phyloP scores from a whole-genome alignment of 1,140 invertebrate species.

The Apis dorsata region DNA sequence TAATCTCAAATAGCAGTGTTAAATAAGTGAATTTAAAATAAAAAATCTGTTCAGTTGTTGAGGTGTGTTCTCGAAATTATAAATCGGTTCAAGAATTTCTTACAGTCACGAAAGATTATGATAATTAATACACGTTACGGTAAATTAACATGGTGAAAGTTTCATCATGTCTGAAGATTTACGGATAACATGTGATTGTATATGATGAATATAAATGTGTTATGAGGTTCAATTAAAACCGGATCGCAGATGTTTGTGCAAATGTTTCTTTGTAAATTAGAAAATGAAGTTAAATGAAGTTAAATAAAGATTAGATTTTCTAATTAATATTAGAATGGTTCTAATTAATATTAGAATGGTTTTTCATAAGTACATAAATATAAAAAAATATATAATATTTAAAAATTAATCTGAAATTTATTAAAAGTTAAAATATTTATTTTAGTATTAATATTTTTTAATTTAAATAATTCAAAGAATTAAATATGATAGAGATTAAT shows the following conservation, averaged over 20 bases:
- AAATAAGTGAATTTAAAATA: slow-evolving; percentile 21
- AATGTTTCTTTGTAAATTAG: no score
- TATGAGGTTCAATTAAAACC: no score
- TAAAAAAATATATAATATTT: no score
- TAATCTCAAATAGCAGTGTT: neutral
- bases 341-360: no score
- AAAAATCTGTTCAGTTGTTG: no score
- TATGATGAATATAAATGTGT: neutral
- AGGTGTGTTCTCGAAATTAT: neutral
- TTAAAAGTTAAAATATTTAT: no score
- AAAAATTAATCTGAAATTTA: no score
- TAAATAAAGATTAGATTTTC: no score
- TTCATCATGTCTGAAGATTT: neutral
- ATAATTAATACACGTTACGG: neutral
- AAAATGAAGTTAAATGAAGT: no score
- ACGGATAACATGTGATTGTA: neutral
- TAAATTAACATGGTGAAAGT: neutral
- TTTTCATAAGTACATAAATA: no score
- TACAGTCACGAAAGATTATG: neutral
- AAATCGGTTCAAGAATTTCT: slow-evolving; percentile 5
- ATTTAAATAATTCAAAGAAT: neutral
- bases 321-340: no score
- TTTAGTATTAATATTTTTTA: neutral
- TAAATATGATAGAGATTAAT: neutral
- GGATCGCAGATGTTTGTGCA: no score